Evolutionary conservation across 1,140 invertebrate genomes (phyloP), one percentile per base, ranked within the genome.

Genomic region (Hyphantria cunea): DNA sequence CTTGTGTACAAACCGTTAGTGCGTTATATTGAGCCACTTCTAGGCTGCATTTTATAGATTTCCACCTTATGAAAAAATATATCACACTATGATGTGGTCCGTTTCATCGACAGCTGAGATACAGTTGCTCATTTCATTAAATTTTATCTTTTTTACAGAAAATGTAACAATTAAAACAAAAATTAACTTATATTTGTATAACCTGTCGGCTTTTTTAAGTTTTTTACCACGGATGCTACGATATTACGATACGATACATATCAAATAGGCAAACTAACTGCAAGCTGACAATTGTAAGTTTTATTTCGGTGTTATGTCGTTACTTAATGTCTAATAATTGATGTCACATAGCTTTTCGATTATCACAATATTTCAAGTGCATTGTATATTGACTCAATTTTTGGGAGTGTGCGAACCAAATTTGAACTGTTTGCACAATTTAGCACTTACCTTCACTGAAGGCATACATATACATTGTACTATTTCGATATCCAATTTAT

Each of bases 381-480:
- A 80, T 76, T 74, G 66, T 76, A 66, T 76, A 87, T 86, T 84
- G 82, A 85, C 82, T 85, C 81, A 72, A 69, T 74, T 70, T 82
- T 77, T 83, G 82, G 77, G 81, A 85, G 81, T 76, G 84, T 78
- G 76, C 77, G 64, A 80, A 78, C 79, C 68, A 72, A 74, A 78
- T 74, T 75, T 72, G 78, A 72, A 67, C 69, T 74, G 67, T 64
- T 70, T 70, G 72, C 76, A 83, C 74, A 72, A 70, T 59, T 68
- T 54, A 71, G 60, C 44, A 54, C 67, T 67, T 60, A 58, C 86
- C 87, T 90, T 88, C 87, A 90, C 77, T 88, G 85, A 90, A 90
- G 87, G 87, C 80, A 87, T 79, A 74, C 66, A 68, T 76, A 66
- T 68, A 75, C 66, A 85, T 85, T 83, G 82, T 85, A 87, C 84